Evolutionary conservation across 2,888 invertebrate genomes (phyloP).

Genomic region (Chymomyza fuscimana): DNA sequence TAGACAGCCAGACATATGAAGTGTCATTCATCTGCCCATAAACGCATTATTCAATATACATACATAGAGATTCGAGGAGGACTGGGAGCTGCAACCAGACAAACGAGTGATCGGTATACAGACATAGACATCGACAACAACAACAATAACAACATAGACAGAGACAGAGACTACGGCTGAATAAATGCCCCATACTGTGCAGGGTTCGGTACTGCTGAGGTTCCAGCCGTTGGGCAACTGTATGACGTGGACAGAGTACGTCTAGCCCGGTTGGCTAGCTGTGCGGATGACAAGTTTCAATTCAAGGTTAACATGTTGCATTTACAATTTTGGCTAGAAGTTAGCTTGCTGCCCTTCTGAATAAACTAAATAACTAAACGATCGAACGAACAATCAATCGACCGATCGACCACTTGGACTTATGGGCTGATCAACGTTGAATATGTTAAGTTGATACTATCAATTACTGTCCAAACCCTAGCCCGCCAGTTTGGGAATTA

Average conservation of each 20-base stretch:
- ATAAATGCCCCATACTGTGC: constrained; percentile 74
- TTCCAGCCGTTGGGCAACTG: constrained; percentile 31
- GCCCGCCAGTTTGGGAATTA: constrained; percentile 61
- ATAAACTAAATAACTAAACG: neutral
- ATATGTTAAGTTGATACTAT: constrained; percentile 37
- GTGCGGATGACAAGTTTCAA: constrained; percentile 58
- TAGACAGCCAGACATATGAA: constrained; percentile 72
- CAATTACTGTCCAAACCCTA: constrained; percentile 32
- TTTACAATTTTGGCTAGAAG: constrained; percentile 75
- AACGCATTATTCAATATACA: constrained; percentile 77
- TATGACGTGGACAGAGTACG: constrained; percentile 29
- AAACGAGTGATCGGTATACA: constrained; percentile 74
- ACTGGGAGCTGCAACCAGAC: constrained; percentile 54
- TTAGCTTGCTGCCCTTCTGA: neutral
- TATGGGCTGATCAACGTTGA: neutral
- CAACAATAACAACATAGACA: constrained; percentile 26
- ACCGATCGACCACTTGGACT: neutral
- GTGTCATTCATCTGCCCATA: constrained; percentile 79
- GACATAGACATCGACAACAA: constrained; percentile 33
- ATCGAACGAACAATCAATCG: neutral
- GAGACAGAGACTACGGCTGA: constrained; percentile 59
- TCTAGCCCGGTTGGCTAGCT: constrained; percentile 34
- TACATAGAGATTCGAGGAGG: neutral
- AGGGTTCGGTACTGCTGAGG: constrained; percentile 39
- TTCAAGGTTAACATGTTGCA: constrained; percentile 77